A percentile compares a stretch with the other conserved stretches of the same genome.
These are phyloP conservation scores for Aurelia aurita DNA, from an alignment of 30 jellyfish, hydroid and myxozoan genomes.

Conservation along the genomic window DNA sequence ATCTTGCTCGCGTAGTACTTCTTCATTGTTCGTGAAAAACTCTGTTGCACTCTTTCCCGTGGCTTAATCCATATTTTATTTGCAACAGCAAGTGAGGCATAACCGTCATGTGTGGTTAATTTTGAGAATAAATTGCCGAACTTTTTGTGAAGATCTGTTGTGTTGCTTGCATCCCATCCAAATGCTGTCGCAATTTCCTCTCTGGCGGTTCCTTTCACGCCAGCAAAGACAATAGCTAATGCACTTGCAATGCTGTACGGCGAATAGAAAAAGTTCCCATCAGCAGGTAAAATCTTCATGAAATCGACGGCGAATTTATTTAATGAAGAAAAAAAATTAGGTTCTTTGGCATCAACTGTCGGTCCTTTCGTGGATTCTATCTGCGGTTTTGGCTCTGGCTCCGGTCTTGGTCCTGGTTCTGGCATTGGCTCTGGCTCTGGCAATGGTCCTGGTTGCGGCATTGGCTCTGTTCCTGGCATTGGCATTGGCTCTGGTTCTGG, in stretches of 20 bases:
- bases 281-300: slow-evolving; percentile 16
- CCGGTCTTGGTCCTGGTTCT: no score
- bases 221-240: slow-evolving; percentile 67
- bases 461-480: no score
- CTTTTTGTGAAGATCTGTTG: not conserved
- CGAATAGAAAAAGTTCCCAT: slow-evolving; percentile 51
- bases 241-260: slow-evolving; percentile 72
- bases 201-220: slow-evolving; percentile 49
- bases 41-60: slow-evolving; percentile 8
- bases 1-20: slow-evolving; percentile 51
- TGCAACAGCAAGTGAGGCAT: slow-evolving; percentile 38
- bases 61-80: slow-evolving; percentile 72
- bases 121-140: not conserved
- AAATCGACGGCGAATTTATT: slow-evolving; percentile 41
- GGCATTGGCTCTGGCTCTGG: no score
- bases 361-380: no score
- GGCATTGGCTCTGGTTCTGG: no score
- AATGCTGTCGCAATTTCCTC: slow-evolving; percentile 40
- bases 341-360: no score
- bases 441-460: no score
- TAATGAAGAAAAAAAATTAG: no score
- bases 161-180: not conserved
- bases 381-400: no score
- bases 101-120: not conserved
- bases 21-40: slow-evolving; percentile 11